Evolutionary conservation across 2,888 invertebrate genomes (phyloP).

Genomic region (Rhyacophila evoluta): DNA sequence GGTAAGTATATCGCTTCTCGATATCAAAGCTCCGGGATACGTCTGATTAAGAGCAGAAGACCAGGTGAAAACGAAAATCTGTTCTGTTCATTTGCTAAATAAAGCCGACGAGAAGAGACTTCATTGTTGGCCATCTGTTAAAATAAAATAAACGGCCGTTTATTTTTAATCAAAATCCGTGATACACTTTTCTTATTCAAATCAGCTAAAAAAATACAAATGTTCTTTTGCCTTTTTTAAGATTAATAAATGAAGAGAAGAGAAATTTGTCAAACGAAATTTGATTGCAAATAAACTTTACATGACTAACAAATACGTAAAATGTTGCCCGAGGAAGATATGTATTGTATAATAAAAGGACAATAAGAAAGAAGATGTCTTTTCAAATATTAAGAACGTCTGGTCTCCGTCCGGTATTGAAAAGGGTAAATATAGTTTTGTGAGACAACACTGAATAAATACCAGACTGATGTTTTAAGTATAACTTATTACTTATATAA

Average conservation of each 20-base stretch:
- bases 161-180: too few species aligned
- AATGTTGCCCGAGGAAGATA: neutral
- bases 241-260: too few species aligned
- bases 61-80: too few species aligned
- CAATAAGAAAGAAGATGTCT: constrained; percentile 7
- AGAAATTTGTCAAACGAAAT: neutral
- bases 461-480: constrained; percentile 3
- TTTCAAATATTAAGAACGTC: constrained; percentile 15
- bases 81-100: too few species aligned
- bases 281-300: neutral
- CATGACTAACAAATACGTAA: neutral
- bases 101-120: too few species aligned
- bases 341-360: neutral
- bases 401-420: constrained; percentile 15
- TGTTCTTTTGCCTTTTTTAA: neutral
- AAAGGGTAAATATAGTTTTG: constrained; percentile 22
- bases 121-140: too few species aligned
- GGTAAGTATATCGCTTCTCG: too few species aligned
- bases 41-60: too few species aligned
- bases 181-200: too few species aligned
- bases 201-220: neutral
- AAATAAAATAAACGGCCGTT: too few species aligned
- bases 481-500: neutral
- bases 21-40: too few species aligned
- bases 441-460: neutral